Evolutionary conservation across 2,888 invertebrate species (phyloP).

Genomic region (Netelia melanura): DNA sequence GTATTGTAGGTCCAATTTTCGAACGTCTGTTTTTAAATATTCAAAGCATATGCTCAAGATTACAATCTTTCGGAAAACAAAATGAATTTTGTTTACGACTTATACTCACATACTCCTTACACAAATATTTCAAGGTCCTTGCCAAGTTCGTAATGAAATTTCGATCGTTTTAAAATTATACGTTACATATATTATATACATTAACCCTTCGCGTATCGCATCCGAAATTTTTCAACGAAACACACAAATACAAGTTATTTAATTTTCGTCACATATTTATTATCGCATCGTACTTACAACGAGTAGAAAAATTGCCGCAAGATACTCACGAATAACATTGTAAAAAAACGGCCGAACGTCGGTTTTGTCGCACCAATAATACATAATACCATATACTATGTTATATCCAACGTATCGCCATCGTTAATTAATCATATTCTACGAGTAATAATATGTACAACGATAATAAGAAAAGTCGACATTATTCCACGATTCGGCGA

Average conservation of each 20-base stretch:
- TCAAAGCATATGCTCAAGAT: too few species aligned
- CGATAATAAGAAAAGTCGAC: slow-evolving; percentile 66
- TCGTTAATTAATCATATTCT: slow-evolving; percentile 54
- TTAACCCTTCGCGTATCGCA: too few species aligned
- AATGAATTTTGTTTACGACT: too few species aligned
- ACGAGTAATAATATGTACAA: slow-evolving; percentile 73
- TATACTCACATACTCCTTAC: too few species aligned
- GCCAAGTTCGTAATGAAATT: too few species aligned
- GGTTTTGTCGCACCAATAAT: slow-evolving; percentile 60
- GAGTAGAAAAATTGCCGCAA: slow-evolving; percentile 78
- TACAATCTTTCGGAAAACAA: too few species aligned
- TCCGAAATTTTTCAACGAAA: background rate
- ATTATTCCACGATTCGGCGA: slow-evolving; percentile 52
- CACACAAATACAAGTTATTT: background rate
- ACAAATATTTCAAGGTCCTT: too few species aligned
- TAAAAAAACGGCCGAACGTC: slow-evolving; percentile 65
- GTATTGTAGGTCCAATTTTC: too few species aligned
- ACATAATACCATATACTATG: slow-evolving; percentile 32
- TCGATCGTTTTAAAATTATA: too few species aligned
- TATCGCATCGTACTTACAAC: slow-evolving; percentile 76
- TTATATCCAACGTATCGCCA: slow-evolving; percentile 57
- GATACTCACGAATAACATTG: slow-evolving; percentile 69
- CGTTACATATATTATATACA: too few species aligned
- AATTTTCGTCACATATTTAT: slow-evolving; percentile 75
- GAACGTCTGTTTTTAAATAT: too few species aligned